Evolutionary conservation across 2,113 vertebrate species (phyloP), one percentile per base, ranked within the genome.

Genomic region (Clarias macrocephalus): DNA sequence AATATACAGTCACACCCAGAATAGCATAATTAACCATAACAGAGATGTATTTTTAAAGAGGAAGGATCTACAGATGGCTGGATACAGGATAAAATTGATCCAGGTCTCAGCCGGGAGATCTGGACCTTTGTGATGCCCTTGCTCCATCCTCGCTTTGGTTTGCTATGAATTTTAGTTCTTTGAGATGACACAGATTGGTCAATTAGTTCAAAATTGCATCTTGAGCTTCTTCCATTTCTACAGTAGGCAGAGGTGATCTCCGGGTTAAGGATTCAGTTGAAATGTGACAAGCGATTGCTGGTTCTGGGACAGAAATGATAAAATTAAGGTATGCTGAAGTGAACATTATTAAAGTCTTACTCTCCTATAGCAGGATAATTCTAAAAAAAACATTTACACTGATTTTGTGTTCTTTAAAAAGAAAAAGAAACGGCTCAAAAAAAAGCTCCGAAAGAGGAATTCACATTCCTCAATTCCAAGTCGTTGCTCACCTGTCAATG

Each of bases 261-360:
- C 42, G 19, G 13, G 72, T 52, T 15, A 37, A 59, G 57, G 80
- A 63, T 88, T 95, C 93, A 95, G 86, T 90, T 92, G 93, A 95
- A 94, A 91, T 95, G 93, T 9, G 92, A 91, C 93, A 93, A 93
- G n/a, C 92, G 92, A 85, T 86, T 93, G 85, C 92, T 95, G 90
- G 91, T 94, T 91, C 95, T 96, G 90, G 11, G 92, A 93, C 0
- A 92, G 33, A 92, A 66, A 70, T 16, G 79, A 88, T 48, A 5
- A 2, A 3, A 30, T 21, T 57, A 54, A 28, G 16, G 10, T 5
- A 25, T 18, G 9, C 1, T 76, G 30, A n/a, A 77, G 57, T 63
- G 5, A 85, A 85, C 13, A 21, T 28, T 79, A 0, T 54, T 60
- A 9, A 65, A 65, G 28, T 28, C 15, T 37, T 30, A 83, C 23